Conservation (phyloP, 1,140 invertebrate species). For the Apocrypta bakeri region DNA sequence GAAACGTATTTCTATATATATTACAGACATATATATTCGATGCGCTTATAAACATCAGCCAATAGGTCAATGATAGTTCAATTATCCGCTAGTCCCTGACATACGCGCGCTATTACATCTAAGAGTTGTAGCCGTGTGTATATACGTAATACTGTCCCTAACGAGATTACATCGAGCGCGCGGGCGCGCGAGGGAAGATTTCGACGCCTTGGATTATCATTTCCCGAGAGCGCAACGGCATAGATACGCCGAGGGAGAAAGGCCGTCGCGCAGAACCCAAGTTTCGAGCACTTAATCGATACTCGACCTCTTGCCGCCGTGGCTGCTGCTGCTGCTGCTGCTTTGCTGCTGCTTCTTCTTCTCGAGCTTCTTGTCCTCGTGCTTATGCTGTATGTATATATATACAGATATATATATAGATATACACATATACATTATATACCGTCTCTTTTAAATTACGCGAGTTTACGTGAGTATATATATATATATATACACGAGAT, state of each 20-base stretch:
- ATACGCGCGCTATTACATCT: neutral
- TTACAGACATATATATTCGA: no score
- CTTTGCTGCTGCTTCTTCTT: neutral
- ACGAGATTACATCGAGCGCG: neutral
- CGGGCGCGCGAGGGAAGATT: neutral
- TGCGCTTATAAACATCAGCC: no score
- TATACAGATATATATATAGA: no score
- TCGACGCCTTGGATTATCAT: neutral
- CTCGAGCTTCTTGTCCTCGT: neutral
- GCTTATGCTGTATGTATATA: no score
- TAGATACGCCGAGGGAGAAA: slow-evolving; percentile 30
- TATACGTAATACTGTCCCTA: neutral
- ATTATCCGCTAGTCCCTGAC: neutral
- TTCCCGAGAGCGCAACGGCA: neutral
- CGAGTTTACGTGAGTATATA: neutral
- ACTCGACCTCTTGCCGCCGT: slow-evolving; percentile 50
- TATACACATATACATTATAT: no score
- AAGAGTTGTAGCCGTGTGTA: neutral
- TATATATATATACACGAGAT: neutral
- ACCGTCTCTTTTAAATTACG: neutral
- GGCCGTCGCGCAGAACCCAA: slow-evolving; percentile 38
- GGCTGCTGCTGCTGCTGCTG: no score
- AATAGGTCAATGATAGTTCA: neutral
- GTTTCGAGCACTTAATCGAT: slow-evolving; percentile 57
- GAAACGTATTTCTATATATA: no score